Evolutionary conservation across 2,888 invertebrate species (phyloP).

Genomic region (Notodonta dromedarius): DNA sequence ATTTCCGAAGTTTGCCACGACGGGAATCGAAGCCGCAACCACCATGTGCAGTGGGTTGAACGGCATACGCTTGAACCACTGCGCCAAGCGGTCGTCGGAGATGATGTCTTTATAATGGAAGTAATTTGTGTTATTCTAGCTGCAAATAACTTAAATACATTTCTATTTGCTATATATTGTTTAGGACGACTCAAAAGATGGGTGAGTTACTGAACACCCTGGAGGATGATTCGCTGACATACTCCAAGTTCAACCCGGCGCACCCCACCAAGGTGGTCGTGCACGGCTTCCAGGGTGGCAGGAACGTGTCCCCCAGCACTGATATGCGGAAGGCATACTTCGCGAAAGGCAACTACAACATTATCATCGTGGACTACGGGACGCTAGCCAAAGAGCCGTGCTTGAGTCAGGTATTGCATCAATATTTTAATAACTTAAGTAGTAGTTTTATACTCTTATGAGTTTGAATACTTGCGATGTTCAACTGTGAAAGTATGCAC

Average conservation of each 20-base stretch:
- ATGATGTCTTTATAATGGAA: no score
- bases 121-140: background rate
- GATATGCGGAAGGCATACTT: conserved; percentile 94
- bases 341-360: conserved; percentile 91
- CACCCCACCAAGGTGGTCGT: conserved; percentile 94
- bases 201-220: conserved; percentile 89
- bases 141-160: background rate
- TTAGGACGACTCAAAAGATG: conserved; percentile 88
- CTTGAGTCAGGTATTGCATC: conserved; percentile 86
- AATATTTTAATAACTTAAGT: background rate
- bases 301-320: conserved; percentile 92
- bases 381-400: conserved; percentile 92
- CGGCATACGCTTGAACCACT: no score
- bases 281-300: conserved; percentile 95
- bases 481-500: no score
- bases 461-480: no score
- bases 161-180: background rate
- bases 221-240: conserved; percentile 87
- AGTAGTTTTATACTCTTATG: no score
- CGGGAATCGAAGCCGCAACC: no score
- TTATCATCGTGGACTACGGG: conserved; percentile 94
- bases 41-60: no score
- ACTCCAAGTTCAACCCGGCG: conserved; percentile 90
- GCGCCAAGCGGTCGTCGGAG: no score
- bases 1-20: no score